Evolutionary conservation across 2,797 vertebrate species (phyloP), one percentile per base, ranked within the genome.

Genomic region (Sebastes steindachneri): DNA sequence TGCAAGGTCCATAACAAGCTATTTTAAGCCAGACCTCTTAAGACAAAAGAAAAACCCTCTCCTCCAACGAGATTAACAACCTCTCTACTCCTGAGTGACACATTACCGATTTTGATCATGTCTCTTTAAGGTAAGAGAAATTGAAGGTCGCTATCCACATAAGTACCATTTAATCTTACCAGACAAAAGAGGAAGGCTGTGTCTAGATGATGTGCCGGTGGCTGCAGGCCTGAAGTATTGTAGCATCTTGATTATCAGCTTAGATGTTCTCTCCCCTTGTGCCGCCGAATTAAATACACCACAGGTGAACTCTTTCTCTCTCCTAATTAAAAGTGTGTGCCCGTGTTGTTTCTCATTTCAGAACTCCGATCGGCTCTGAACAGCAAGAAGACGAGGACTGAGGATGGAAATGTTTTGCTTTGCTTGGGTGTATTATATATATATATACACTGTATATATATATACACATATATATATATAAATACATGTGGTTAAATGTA

Each of bases 241-340:
- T 75, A 59, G 59, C 48, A 65, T 86, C 77, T 85, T 87, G 77
- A 88, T 89, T 86, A 91, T 85, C 73, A 83, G 76, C 82, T 82
- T 76, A 79, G 83, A 89, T 88, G 74, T 88, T 88, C 79, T 83
- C 68, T 90, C 80, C 58, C 66, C 80, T 80, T 51, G 80, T 80
- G 78, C 77, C 63, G 63, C 80, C n/a, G 66, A 86, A 90, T 89
- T 82, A 87, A 89, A 88, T 80, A 77, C 81, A 88, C 84, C 48
- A 21, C 80, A 85, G 88, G 85, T 89, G 91, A 93, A 93, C 86
- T 88, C 82, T 67, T 80, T 89, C 86, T 85, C 77, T 77, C 72
- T 88, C 73, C 88, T 90, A 92, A 92, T 94, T 94, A 92, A 92
- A 82, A 89, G 83, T 86, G 87, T 86, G 85, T 86, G 88, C 90